phyloP scores from a whole-genome alignment of 92 coral and sea anemone genomes.

The Zoanthus solanderi region DNA sequence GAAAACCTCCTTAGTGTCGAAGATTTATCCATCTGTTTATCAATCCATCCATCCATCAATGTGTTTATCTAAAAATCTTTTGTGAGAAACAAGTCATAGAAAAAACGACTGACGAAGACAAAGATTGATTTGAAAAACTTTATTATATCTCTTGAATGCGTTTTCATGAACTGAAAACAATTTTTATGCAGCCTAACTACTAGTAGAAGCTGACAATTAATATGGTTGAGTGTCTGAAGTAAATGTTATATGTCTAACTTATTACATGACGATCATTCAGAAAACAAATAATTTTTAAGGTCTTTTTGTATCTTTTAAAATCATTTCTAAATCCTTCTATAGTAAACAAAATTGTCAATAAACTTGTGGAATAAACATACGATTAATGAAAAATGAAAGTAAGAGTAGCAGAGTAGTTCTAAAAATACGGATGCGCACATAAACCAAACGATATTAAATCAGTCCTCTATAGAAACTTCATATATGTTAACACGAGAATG shows the following conservation, averaged over 20 bases:
- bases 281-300: not conserved
- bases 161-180: slow-evolving; percentile 38
- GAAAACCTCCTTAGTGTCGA: too few species aligned
- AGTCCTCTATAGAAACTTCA: not conserved
- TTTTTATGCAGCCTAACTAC: slow-evolving; percentile 31
- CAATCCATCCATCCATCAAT: too few species aligned
- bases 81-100: not conserved
- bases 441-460: not conserved
- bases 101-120: not conserved
- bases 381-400: not conserved
- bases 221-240: not conserved
- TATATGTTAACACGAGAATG: not conserved
- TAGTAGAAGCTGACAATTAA: not conserved
- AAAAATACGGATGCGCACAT: not conserved
- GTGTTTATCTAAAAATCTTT: not conserved
- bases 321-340: not conserved
- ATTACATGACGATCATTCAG: not conserved
- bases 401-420: not conserved
- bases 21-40: too few species aligned
- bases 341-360: not conserved
- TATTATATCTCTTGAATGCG: slow-evolving; percentile 27
- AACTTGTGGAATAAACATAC: not conserved
- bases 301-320: not conserved
- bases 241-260: not conserved
- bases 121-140: slow-evolving; percentile 1